phyloP scores from a whole-genome alignment of 1,140 invertebrate genomes.

The Ips nitidus region DNA sequence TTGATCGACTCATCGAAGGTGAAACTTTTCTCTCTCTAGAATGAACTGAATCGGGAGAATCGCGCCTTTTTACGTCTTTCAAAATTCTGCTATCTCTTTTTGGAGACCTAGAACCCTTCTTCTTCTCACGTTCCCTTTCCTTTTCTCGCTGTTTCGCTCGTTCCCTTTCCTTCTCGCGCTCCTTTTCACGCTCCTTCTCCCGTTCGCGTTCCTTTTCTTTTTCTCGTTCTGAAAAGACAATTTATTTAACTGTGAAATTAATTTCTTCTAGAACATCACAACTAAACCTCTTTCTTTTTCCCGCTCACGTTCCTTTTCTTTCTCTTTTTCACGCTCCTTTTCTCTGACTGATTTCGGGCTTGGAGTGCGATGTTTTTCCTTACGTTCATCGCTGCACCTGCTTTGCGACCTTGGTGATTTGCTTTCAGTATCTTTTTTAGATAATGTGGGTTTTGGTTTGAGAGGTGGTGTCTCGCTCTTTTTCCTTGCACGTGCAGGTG shows the following conservation, averaged over 20 bases:
- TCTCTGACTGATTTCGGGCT: conserved; percentile 48
- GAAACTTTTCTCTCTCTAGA: conserved; percentile 47
- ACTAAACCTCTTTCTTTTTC: conserved; percentile 46
- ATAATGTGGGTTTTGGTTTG: conserved; percentile 50
- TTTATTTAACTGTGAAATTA: conserved; percentile 41
- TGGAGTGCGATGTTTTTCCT: conserved; percentile 51
- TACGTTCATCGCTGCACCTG: conserved; percentile 41
- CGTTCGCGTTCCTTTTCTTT: conserved; percentile 45
- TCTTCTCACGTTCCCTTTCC: conserved; percentile 47
- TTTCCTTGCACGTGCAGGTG: conserved; percentile 49
- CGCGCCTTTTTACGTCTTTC: conserved; percentile 46
- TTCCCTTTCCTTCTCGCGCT: conserved; percentile 48
- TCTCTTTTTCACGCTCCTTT: conserved; percentile 49
- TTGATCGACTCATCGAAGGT: conserved; percentile 39
- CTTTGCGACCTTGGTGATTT: conserved; percentile 49
- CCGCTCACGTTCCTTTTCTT: conserved; percentile 45
- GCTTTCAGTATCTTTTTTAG: conserved; percentile 46
- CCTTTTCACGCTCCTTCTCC: conserved; percentile 48
- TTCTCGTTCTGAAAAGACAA: conserved; percentile 34
- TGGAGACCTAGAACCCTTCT: conserved; percentile 44
- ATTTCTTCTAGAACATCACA: not conserved
- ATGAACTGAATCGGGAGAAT: conserved; percentile 49
- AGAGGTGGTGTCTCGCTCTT: conserved; percentile 50
- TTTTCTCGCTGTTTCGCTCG: conserved; percentile 47
- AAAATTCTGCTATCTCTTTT: conserved; percentile 43